Percentiles rank a stretch among this genome's conserved stretches.
phyloP scores from a whole-genome alignment of 2,888 invertebrate genomes.

The Ornithoptera priamus region DNA sequence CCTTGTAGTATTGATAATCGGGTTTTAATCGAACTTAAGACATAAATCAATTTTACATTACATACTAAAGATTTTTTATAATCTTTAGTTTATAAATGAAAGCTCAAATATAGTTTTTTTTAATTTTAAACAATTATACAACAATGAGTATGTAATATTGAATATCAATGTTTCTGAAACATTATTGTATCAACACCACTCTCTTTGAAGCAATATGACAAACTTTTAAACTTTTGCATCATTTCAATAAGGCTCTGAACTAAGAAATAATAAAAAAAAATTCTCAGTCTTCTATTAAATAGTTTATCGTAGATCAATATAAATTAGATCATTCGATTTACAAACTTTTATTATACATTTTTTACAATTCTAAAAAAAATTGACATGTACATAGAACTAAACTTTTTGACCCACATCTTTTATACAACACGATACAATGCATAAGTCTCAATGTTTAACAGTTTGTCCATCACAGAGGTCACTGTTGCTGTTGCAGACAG shows the following conservation, averaged over 20 bases:
- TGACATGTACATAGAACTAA: conserved; percentile 38
- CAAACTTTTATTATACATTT: conserved; percentile 59
- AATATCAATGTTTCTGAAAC: no score
- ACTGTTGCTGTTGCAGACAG: background rate
- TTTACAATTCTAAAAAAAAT: conserved; percentile 57
- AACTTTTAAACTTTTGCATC: conserved; percentile 42
- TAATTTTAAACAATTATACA: no score
- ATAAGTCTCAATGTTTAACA: no score
- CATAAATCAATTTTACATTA: no score
- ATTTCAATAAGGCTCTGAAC: conserved; percentile 45
- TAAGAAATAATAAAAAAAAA: conserved; percentile 66
- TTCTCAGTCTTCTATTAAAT: conserved; percentile 76
- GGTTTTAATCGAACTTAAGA: no score
- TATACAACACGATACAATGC: background rate
- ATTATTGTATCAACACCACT: background rate
- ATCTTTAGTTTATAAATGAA: no score
- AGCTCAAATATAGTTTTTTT: no score
- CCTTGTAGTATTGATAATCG: no score
- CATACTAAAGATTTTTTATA: no score
- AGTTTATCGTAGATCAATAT: conserved; percentile 59
- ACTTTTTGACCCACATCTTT: background rate
- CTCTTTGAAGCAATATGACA: conserved; percentile 34
- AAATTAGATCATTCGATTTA: conserved; percentile 65
- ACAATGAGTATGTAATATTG: no score
- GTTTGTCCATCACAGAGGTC: no score